Base-by-base conservation (phyloP, 2,888 invertebrate species). In the Invenusta paracnida region DNA sequence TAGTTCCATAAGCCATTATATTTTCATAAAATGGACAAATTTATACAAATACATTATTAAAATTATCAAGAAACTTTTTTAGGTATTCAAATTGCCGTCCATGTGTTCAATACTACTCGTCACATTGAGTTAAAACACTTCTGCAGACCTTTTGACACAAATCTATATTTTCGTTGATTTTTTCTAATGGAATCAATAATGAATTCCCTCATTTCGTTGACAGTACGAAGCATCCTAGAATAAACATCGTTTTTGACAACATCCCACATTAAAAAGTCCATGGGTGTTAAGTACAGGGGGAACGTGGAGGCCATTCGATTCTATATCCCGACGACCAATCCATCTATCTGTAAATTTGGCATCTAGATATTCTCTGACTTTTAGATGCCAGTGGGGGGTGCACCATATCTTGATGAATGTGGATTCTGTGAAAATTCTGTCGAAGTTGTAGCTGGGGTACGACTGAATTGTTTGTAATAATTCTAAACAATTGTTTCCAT, bases 211-310 rank as follows among this genome's bases (percentile, higher is more conserved):
- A 82, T 82, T 82, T 82, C 82, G 30, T 82, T 13, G 31, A 82
- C 82, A 82, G 82, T 82, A 13, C 30, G 29, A 82, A 29, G 82
- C 31, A 30, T 82, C 31, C 31, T 82, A 30, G 29, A 29, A 82
- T 82, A 82, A 29, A 82, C 82, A 82, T 82, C 82, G 30, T 82
- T 30, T 82, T 82, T 82, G 82, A 82, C 30, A 82, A 82, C 82
- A 82, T 5, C 23, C 82, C 82, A 82, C 30, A 82, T 29, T 5
- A 82, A 82, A 30, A 82, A 82, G 82, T 82, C 29, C 82, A 82
- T 82, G 29, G 82, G 82, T 23, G 73, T 73, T 73, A 73, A 73
- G 27, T 73, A 5, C n/a, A n/a, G 27, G 23, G 73, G 73, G 25
- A 73, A 25, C 73, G 73, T 73, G 25, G 73, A 73, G 73, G 73